Base-by-base conservation (phyloP, 2,888 invertebrate species). In the Podotricha telesiphe region DNA sequence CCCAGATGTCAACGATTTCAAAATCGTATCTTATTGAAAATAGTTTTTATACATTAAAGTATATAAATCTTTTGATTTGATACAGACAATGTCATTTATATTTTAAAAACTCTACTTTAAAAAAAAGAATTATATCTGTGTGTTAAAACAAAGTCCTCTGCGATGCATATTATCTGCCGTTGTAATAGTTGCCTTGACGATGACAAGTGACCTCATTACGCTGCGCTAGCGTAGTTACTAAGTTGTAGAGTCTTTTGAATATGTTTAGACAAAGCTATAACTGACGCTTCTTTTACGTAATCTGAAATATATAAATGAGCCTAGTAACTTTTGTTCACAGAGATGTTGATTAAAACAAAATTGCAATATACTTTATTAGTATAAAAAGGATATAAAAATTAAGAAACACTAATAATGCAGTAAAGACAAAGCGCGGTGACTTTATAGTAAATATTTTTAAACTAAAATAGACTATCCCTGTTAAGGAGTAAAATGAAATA, bases 181-280 rank as follows among this genome's bases (percentile, higher is more conserved):
- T 34, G 67, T 61, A 61, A 53, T 51, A 53, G 61, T 22, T 19
- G 63, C 69, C 67, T 70, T 67, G 69, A 58, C 67, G 63, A 63
- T 58, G 67, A 63, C 50, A 56, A 63, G 67, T 58, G 67, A 63
- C 63, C 69, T 56, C 63, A 61, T 63, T 58, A 65, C 67, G 51
- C 67, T 45, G 67, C 50, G 45, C 61, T 34, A 28, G 61, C 67
- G 61, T 45, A 20, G 34, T 34, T 45, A 34, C 48, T 15, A 42
- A 20, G n/a, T 34, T 58, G 42, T 22, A 42, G 7, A 61, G 34
- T 15, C 61, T 47, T 48, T 48, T 34, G 47, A 28, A 62, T 62
- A 62, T 7, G 34, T 34, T 48, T 62, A 62, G 47, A 62, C 47
- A 47, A 48, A 47, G 20, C 59, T 22, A 17, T 28, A 28, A 22